A percentile compares a stretch with the other conserved stretches of the same genome.
Evolutionary conservation across 2,888 invertebrate species (phyloP).

Genomic region (Eupelmus urozonus): DNA sequence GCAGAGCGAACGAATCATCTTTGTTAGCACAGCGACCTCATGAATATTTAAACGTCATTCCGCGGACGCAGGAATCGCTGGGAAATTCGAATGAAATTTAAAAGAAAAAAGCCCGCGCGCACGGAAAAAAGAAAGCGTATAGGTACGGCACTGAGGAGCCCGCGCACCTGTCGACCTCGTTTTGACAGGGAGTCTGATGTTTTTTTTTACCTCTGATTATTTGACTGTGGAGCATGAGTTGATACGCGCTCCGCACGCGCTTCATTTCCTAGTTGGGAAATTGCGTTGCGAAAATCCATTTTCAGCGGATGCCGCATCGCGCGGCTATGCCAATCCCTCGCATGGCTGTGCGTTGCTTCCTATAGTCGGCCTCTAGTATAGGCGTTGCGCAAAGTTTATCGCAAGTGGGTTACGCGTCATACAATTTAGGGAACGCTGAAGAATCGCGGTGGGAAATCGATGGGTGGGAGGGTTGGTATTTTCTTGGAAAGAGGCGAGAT

Average conservation of each 20-base stretch:
- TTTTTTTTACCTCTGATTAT: slow-evolving; percentile 47
- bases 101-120: slow-evolving; percentile 16
- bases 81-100: slow-evolving; percentile 46
- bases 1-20: slow-evolving; percentile 5
- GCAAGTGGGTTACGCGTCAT: too few relatives aligned
- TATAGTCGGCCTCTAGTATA: too few relatives aligned
- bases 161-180: slow-evolving; percentile 16
- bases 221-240: slow-evolving; percentile 4
- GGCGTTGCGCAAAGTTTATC: slow-evolving; percentile 16
- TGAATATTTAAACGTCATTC: slow-evolving; percentile 53
- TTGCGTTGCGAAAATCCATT: slow-evolving; percentile 69
- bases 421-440: too few relatives aligned
- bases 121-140: not conserved
- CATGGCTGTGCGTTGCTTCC: not conserved
- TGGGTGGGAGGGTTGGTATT: too few relatives aligned
- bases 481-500: too few relatives aligned
- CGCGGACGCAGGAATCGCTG: slow-evolving; percentile 15
- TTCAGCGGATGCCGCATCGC: slow-evolving; percentile 58
- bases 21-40: slow-evolving; percentile 32
- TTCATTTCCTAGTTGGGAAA: slow-evolving; percentile 69
- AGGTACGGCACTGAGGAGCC: not conserved
- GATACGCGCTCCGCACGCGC: slow-evolving; percentile 60
- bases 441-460: too few relatives aligned
- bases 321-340: slow-evolving; percentile 9
- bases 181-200: slow-evolving; percentile 35